phyloP scores from a whole-genome alignment of 1,140 invertebrate genomes.

The Pogonomyrmex californicus region DNA sequence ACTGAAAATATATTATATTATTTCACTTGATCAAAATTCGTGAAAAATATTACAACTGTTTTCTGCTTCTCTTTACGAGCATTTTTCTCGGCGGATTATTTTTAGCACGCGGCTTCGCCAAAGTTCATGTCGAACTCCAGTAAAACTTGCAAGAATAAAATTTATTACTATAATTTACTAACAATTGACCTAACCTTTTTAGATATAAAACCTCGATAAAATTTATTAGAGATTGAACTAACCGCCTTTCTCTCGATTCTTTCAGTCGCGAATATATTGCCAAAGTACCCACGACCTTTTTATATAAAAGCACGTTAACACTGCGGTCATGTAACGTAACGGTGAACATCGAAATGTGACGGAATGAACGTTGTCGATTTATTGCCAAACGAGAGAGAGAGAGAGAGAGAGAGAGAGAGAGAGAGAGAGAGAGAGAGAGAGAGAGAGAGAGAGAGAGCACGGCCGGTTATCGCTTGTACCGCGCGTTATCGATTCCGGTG shows the following conservation, averaged over 20 bases:
- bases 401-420: not conserved
- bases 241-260: not conserved
- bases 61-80: conserved; percentile 4
- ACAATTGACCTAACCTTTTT: conserved; percentile 18
- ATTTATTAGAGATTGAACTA: not conserved
- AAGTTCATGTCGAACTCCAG: conserved; percentile 14
- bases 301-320: conserved; percentile 9
- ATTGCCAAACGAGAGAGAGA: conserved; percentile 2
- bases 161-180: conserved; percentile 38
- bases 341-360: conserved; percentile 4
- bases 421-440: not conserved
- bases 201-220: conserved; percentile 27
- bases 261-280: not conserved
- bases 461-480: conserved; percentile 47
- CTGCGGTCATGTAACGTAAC: not conserved
- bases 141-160: conserved; percentile 20
- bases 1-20: not conserved
- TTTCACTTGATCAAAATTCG: conserved; percentile 2
- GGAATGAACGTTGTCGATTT: conserved; percentile 30
- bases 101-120: conserved; percentile 4
- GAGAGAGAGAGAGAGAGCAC: not conserved
- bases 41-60: conserved; percentile 37
- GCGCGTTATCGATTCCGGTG: conserved; percentile 52
- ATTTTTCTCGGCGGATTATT: conserved; percentile 26
- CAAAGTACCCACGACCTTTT: not conserved